Evolutionary conservation across 2,888 invertebrate species (phyloP).

Genomic region (Nephrotoma flavescens): DNA sequence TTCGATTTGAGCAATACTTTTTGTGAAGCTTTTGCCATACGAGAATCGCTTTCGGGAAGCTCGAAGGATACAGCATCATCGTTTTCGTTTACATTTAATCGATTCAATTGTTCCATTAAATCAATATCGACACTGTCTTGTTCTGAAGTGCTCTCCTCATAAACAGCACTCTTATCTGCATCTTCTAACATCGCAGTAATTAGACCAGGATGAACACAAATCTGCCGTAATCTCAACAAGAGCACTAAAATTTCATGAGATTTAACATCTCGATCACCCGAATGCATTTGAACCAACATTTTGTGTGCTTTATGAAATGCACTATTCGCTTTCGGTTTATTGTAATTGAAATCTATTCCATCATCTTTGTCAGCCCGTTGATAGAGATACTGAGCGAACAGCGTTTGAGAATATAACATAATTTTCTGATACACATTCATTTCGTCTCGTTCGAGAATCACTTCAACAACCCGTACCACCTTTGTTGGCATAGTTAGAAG

Average conservation of each 20-base stretch:
- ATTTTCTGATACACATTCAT: constrained; percentile 62
- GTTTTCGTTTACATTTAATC: constrained; percentile 37
- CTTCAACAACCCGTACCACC: constrained; percentile 37
- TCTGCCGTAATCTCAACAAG: constrained; percentile 70
- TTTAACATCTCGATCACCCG: constrained; percentile 41
- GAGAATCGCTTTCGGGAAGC: constrained; percentile 10
- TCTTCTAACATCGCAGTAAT: constrained; percentile 47
- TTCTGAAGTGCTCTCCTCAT: constrained; percentile 27
- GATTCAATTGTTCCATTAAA: constrained; percentile 46
- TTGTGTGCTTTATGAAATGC: constrained; percentile 49
- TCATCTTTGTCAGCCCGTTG: constrained; percentile 54
- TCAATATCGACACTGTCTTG: constrained; percentile 36
- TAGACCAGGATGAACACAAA: constrained; percentile 78
- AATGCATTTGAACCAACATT: constrained; percentile 41
- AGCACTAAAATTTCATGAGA: constrained; percentile 64
- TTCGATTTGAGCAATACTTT: constrained; percentile 49
- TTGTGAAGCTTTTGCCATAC: constrained; percentile 40
- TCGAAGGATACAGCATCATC: background rate
- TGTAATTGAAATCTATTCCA: background rate
- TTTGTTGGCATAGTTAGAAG: constrained; percentile 48
- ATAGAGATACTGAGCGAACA: constrained; percentile 62
- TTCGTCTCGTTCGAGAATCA: constrained; percentile 53
- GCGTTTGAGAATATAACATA: constrained; percentile 52
- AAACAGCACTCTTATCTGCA: constrained; percentile 21
- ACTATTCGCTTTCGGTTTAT: constrained; percentile 29